phyloP scores from a whole-genome alignment of 2,888 invertebrate genomes.

The Argyra leucocephala region DNA sequence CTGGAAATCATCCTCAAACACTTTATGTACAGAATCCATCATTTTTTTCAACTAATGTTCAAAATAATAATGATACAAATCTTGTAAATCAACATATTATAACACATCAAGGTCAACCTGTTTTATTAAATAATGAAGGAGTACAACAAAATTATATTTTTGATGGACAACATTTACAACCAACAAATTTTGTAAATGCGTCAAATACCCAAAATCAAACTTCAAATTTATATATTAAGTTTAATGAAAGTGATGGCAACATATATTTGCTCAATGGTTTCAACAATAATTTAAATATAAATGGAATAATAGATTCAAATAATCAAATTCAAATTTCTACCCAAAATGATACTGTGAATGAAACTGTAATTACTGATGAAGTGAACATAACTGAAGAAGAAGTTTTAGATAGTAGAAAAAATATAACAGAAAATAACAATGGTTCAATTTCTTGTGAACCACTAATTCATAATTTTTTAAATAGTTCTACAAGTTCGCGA shows the following conservation, averaged over 20 bases:
- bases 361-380: not conserved
- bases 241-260: not conserved
- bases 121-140: not conserved
- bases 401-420: not conserved
- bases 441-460: not conserved
- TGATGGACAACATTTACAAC: not conserved
- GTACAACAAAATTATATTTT: not conserved
- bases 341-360: not conserved
- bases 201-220: not conserved
- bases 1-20: not conserved
- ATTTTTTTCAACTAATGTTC: not conserved
- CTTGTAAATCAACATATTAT: not conserved
- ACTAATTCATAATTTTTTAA: not conserved
- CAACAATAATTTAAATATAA: not conserved
- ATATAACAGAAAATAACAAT: not conserved
- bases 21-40: not conserved
- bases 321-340: not conserved
- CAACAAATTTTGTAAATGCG: not conserved
- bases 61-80: not conserved
- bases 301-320: not conserved
- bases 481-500: not conserved
- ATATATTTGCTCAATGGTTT: not conserved
- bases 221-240: not conserved
- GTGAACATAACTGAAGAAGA: not conserved
- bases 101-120: not conserved